Evolutionary conservation across 1,140 invertebrate genomes (phyloP).

Genomic region (Nebria ingens): DNA sequence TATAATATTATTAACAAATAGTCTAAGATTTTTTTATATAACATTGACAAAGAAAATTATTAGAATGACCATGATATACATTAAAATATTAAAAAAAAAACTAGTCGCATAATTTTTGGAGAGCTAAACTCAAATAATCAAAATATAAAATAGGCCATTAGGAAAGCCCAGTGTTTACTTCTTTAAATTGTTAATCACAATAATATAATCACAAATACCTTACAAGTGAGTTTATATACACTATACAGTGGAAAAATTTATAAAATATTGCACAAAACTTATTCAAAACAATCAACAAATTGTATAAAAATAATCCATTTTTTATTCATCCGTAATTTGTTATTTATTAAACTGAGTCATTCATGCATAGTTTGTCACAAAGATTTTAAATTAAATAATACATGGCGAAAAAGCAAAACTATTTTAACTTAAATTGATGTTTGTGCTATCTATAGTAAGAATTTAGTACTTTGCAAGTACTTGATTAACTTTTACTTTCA

Average conservation of each 20-base stretch:
- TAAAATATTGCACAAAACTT: conserved; percentile 2
- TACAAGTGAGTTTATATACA: conserved; percentile 3
- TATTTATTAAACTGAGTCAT: background rate
- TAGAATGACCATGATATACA: background rate
- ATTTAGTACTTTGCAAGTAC: background rate
- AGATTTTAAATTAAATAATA: no score
- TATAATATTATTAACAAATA: background rate
- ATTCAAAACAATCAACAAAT: background rate
- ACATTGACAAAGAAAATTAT: background rate
- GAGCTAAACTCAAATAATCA: background rate
- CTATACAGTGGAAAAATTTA: background rate
- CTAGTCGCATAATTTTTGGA: background rate
- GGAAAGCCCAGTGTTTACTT: background rate
- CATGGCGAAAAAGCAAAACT: no score
- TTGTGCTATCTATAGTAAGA: background rate
- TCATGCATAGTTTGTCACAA: background rate
- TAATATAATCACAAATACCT: conserved; percentile 4
- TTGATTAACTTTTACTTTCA: no score
- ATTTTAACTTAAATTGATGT: background rate
- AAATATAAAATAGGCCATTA: conserved; percentile 3
- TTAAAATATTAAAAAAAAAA: background rate
- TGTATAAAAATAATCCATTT: conserved; percentile 1
- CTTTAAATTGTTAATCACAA: conserved; percentile 5
- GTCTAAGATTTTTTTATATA: background rate
- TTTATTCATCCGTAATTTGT: background rate